Evolutionary conservation across 2,888 invertebrate species (phyloP).

Genomic region (Linnaemya tessellans): DNA sequence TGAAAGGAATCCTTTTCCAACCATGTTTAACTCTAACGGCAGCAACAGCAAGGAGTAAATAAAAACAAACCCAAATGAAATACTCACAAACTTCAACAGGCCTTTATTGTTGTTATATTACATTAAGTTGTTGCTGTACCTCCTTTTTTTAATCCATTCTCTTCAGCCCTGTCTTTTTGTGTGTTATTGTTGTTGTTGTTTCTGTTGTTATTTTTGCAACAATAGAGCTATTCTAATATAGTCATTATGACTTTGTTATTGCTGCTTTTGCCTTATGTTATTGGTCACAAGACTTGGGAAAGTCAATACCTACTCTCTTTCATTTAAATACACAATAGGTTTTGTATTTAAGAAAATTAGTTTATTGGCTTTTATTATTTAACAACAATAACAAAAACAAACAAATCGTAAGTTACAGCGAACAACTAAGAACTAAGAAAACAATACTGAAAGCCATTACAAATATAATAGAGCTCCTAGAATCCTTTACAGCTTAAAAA

Average conservation of each 20-base stretch:
- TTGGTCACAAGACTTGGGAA: constrained; percentile 34
- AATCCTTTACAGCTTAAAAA: not conserved
- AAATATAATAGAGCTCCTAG: not conserved
- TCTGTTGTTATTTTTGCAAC: constrained; percentile 33
- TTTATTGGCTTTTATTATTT: constrained; percentile 57
- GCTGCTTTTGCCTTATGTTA: constrained; percentile 30
- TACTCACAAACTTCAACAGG: constrained; percentile 39
- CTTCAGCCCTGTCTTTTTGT: constrained; percentile 12
- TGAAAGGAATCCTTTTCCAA: constrained; percentile 21
- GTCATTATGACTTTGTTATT: constrained; percentile 26
- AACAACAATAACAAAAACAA: not conserved
- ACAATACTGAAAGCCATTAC: not conserved
- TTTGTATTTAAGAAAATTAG: constrained; percentile 58
- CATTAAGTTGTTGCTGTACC: constrained; percentile 46
- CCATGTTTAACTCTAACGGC: constrained; percentile 23
- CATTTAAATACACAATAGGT: constrained; percentile 39
- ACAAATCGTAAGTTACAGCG: not conserved
- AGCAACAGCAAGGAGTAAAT: constrained; percentile 27
- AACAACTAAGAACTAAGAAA: not conserved
- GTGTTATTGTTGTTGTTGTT: too few relatives aligned
- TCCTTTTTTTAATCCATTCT: not conserved
- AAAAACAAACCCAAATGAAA: constrained; percentile 34
- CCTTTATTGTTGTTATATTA: constrained; percentile 62
- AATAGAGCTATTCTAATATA: constrained; percentile 45
- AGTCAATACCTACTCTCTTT: constrained; percentile 32